Evolutionary conservation across 2,797 vertebrate species (phyloP).

Genomic region (Tangara arthus): DNA sequence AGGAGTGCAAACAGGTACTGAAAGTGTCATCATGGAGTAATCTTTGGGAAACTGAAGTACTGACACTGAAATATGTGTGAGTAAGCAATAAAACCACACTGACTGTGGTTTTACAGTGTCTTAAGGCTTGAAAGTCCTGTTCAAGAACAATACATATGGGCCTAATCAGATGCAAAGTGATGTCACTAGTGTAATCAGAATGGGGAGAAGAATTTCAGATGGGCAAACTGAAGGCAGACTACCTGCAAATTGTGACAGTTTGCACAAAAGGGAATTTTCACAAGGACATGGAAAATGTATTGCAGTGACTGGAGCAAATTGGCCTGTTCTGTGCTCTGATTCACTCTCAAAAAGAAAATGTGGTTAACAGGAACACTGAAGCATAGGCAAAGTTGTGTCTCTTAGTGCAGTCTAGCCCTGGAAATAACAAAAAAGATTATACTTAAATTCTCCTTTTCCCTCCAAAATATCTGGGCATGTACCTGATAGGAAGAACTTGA

Average conservation of each 20-base stretch:
- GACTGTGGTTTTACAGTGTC: background rate
- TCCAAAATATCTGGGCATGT: background rate
- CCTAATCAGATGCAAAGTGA: background rate
- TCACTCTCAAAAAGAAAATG: background rate
- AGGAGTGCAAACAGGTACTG: slow-evolving; percentile 88
- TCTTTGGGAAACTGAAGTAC: background rate
- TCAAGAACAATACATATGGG: accelerated
- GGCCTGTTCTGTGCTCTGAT: background rate
- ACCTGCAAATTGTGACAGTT: background rate
- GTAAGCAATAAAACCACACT: background rate
- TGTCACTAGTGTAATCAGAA: background rate
- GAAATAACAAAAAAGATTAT: background rate
- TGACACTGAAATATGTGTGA: background rate
- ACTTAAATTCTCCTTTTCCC: background rate
- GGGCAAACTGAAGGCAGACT: background rate
- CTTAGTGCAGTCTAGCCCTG: background rate
- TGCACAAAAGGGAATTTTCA: background rate
- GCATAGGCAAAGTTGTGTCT: background rate
- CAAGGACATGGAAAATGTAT: background rate
- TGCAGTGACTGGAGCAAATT: background rate
- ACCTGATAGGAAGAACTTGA: background rate
- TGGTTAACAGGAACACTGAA: background rate
- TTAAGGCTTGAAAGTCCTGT: background rate
- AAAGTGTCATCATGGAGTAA: background rate
- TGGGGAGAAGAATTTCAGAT: background rate